Evolutionary conservation across 2,797 vertebrate species (phyloP), one percentile per base, ranked within the genome.

Genomic region (Microctenopoma stevenorrisi): DNA sequence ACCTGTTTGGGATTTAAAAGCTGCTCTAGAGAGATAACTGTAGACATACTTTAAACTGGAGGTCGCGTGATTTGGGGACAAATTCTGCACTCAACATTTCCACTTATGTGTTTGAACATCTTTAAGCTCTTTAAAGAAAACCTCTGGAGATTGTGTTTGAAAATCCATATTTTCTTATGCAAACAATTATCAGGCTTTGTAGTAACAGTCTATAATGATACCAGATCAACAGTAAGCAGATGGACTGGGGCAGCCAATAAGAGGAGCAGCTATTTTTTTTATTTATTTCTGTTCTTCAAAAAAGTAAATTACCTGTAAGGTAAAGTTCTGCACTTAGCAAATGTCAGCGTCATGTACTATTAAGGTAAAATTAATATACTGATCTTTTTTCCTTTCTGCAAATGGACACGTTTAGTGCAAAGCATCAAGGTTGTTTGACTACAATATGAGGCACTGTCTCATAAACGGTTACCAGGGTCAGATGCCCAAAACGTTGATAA

Each of bases 361-460:
- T 69, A 67, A 69, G 74, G 78, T 76, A 64, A 72, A 90, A 74
- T 50, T 76, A 67, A 76, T 86, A 84, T 63, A 87, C 76, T 66
- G 38, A 74, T 86, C 57, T 79, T 70, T 55, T 75, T 83, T 22
- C 77, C 46, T 75, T 74, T 58, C 67, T 67, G 65, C 74, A 73
- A 78, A 83, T 79, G 18, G 74, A 79, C 35, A 64, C 16, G 57
- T 68, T 77, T 79, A 57, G 48, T 91, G 83, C 81, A 89, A 87
- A 87, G 83, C 67, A 81, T 84, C 83, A 57, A 76, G 69, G 67
- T 68, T 85, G 74, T 82, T 85, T 81, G 71, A 86, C 85, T 87
- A 90, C 79, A 83, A 81, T 84, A 92, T 86, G 91, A 94, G 92
- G 92, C 91, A 93, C 90, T 88, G 89, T 92, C 90, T 93, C 90